Percentiles rank a stretch among this genome's conserved stretches.
Evolutionary conservation across 2,113 vertebrate species (phyloP).

Genomic region (Melanerpes aurifrons): DNA sequence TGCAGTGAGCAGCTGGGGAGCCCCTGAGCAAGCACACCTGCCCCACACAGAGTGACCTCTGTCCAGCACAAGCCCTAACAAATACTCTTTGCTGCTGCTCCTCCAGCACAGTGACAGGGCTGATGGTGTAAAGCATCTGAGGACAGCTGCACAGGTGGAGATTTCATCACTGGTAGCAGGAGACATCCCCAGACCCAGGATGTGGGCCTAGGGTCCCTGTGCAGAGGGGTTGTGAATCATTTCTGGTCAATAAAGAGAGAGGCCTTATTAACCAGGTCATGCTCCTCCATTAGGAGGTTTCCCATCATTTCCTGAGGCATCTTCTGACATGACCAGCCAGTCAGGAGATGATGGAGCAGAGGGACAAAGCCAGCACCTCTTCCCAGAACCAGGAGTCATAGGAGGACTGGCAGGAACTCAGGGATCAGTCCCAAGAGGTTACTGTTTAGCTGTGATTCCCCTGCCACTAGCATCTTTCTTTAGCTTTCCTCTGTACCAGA

Average conservation of each 20-base stretch:
- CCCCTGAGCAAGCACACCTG: accelerated
- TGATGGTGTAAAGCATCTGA: neutral
- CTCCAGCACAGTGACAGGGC: neutral
- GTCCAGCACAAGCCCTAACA: neutral
- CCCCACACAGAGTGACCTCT: no score
- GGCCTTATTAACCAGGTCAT: neutral
- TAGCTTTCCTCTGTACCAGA: conserved; percentile 18
- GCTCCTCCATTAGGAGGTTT: neutral
- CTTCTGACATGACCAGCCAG: neutral
- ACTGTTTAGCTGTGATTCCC: neutral
- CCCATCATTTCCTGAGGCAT: neutral
- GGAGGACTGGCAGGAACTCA: conserved; percentile 7
- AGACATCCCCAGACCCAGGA: accelerated
- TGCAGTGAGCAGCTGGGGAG: neutral
- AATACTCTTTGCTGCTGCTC: neutral
- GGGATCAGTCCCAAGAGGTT: neutral
- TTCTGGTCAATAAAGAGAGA: neutral
- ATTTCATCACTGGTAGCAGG: no score
- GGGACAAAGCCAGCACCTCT: neutral
- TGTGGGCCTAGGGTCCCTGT: no score
- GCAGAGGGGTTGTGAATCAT: neutral
- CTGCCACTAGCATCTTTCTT: conserved; percentile 23
- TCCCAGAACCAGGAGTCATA: neutral
- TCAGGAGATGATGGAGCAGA: neutral
- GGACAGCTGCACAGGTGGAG: accelerated